phyloP scores from a whole-genome alignment of 2,113 vertebrate species.

The Cettia cetti region DNA sequence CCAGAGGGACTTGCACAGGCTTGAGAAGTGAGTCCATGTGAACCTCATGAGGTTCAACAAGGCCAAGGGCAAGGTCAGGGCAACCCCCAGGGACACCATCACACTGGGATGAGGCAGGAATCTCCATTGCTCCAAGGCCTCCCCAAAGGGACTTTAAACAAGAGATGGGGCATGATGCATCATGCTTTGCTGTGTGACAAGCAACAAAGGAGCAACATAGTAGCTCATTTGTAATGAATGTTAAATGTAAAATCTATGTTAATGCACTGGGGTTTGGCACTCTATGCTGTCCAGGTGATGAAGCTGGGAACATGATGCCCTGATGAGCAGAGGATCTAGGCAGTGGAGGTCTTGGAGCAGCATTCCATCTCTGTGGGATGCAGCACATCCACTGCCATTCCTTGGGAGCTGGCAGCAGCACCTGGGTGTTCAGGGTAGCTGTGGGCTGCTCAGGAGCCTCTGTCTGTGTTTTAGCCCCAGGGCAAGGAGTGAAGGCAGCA shows the following conservation, averaged over 20 bases:
- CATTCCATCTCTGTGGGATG: neutral
- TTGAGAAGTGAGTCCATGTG: neutral
- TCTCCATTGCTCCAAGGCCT: neutral
- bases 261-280: neutral
- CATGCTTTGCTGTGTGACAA: neutral
- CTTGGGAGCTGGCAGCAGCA: neutral
- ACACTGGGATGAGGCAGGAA: neutral
- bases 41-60: neutral
- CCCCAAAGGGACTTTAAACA: neutral
- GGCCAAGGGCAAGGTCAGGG: neutral
- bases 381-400: neutral
- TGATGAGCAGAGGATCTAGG: neutral
- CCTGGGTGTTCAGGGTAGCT: neutral
- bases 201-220: fast-evolving
- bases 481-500: neutral
- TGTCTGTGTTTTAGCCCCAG: neutral
- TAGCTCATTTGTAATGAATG: neutral
- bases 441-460: neutral
- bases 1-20: neutral
- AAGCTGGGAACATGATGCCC: neutral
- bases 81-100: neutral
- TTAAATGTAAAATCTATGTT: neutral
- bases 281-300: neutral
- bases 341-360: neutral
- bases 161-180: neutral